A percentile compares a stretch with the other conserved stretches of the same genome.
These are phyloP conservation scores for Plutomurus gul DNA, from an alignment of 1,140 invertebrate species.

Conservation along the genomic window DNA sequence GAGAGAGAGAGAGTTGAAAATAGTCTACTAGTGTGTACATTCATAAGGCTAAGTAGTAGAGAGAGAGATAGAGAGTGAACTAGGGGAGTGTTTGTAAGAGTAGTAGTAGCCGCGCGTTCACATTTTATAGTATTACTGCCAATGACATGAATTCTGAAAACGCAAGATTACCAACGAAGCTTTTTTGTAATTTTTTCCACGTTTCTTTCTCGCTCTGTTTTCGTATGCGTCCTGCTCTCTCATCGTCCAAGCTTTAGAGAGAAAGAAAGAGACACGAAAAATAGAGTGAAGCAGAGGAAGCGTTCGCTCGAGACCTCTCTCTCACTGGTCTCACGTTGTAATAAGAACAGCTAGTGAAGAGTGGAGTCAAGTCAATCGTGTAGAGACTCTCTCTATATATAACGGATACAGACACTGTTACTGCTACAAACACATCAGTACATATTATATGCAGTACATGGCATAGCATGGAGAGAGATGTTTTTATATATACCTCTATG, in stretches of 20 bases:
- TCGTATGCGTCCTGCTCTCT: conserved; percentile 44
- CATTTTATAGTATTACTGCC: conserved; percentile 45
- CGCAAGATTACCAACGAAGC: conserved; percentile 47
- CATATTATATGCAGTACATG: too few species aligned
- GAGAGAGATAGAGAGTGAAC: neutral
- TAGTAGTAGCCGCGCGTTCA: conserved; percentile 27
- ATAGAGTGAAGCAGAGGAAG: conserved; percentile 32
- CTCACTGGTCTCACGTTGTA: neutral
- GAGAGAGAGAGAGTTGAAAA: neutral
- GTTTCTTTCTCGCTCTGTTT: conserved; percentile 44
- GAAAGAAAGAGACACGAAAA: conserved; percentile 38
- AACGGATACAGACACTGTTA: too few species aligned
- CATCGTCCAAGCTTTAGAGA: conserved; percentile 35
- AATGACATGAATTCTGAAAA: conserved; percentile 55
- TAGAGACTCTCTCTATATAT: neutral
- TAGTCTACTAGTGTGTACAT: neutral
- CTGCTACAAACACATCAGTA: too few species aligned
- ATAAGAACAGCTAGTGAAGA: conserved; percentile 30
- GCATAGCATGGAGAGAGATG: neutral
- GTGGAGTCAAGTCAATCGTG: neutral
- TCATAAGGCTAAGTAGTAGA: neutral
- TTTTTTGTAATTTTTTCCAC: conserved; percentile 54
- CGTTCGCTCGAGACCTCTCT: neutral
- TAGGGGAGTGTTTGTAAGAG: neutral
- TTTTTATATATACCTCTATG: neutral